Conservation (phyloP, 2,113 vertebrate species). For the Fregata magnificens region DNA sequence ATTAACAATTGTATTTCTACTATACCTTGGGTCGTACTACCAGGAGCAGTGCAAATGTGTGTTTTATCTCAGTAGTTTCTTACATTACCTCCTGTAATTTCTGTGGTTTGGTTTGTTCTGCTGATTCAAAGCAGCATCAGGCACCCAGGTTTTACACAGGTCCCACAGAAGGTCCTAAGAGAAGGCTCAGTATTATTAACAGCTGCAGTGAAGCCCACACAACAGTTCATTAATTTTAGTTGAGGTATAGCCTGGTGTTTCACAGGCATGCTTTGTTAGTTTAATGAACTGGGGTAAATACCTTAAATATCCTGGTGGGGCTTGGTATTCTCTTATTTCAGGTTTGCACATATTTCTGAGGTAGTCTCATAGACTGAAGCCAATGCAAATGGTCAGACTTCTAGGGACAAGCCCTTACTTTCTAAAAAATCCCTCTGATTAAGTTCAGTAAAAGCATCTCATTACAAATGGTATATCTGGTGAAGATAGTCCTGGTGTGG, state of each 20-base stretch:
- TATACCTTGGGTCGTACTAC: neutral
- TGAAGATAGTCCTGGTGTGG: neutral
- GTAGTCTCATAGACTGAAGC: neutral
- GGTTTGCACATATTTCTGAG: neutral
- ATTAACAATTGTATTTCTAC: neutral
- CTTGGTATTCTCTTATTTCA: neutral
- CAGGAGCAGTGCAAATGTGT: neutral
- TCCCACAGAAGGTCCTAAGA: neutral
- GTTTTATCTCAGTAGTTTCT: neutral
- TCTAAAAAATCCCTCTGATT: neutral
- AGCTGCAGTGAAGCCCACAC: neutral
- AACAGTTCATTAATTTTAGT: neutral
- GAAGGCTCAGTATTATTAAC: neutral
- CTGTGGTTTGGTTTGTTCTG: neutral
- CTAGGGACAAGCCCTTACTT: neutral
- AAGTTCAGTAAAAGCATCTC: neutral
- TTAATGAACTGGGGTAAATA: slow-evolving; percentile 20
- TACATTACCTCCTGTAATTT: neutral
- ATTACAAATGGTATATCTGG: neutral
- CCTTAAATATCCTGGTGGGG: neutral
- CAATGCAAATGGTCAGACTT: neutral
- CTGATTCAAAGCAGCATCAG: neutral
- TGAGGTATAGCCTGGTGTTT: neutral
- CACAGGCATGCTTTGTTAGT: neutral
- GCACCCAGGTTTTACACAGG: neutral